A percentile compares a stretch with the other conserved stretches of the same genome.
These are phyloP conservation scores for Bradypodion ventrale DNA, from an alignment of 2,797 vertebrate genomes.

Conservation along the genomic window DNA sequence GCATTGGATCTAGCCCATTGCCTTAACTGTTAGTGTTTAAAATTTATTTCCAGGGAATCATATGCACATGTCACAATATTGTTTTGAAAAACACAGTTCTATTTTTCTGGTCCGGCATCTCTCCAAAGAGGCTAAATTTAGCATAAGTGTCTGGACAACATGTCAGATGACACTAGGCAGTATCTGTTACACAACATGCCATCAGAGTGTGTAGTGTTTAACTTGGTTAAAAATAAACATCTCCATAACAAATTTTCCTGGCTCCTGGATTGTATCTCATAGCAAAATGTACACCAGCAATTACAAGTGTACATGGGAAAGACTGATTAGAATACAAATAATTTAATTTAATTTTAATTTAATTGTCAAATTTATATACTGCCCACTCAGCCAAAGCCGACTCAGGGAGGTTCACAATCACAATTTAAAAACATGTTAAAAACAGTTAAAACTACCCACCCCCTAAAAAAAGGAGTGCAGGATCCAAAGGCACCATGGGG, in stretches of 20 bases:
- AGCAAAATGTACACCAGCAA: slow-evolving; percentile 23
- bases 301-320: slow-evolving; percentile 2
- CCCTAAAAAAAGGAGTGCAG: no score
- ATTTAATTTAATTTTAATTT: no score
- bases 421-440: no score
- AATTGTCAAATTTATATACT: no score
- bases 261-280: slow-evolving; percentile 44
- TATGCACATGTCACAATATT: slow-evolving; percentile 44
- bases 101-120: slow-evolving; percentile 56
- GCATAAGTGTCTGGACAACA: slow-evolving; percentile 69
- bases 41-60: slow-evolving; percentile 12
- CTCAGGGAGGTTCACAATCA: no score
- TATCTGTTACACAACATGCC: slow-evolving; percentile 65
- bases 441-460: no score
- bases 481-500: no score
- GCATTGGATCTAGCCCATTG: not conserved
- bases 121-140: slow-evolving; percentile 62
- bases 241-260: slow-evolving; percentile 58
- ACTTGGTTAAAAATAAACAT: slow-evolving; percentile 65
- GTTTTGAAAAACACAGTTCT: slow-evolving; percentile 63
- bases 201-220: slow-evolving; percentile 48
- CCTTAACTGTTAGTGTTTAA: not conserved
- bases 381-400: no score
- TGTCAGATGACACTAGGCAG: slow-evolving; percentile 57
- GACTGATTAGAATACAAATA: not conserved